Percentiles rank a stretch among this genome's conserved stretches.
These are phyloP conservation scores for Atlantisia rogersi DNA, from an alignment of 2,113 vertebrate species.

Conservation along the genomic window DNA sequence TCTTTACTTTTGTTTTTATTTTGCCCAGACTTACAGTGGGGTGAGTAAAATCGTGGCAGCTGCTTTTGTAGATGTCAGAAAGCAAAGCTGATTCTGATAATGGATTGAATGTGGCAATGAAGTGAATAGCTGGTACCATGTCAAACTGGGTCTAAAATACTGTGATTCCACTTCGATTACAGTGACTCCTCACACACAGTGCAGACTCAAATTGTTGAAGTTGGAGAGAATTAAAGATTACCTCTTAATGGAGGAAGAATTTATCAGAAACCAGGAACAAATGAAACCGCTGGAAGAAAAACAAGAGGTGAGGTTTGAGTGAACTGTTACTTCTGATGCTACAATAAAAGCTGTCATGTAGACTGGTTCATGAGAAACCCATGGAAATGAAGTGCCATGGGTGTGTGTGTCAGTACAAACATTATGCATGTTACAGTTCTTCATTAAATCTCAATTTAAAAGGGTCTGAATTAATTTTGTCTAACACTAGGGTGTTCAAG, in stretches of 20 bases:
- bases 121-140: too few species aligned
- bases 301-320: slow-evolving; percentile 85
- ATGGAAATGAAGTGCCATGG: neutral
- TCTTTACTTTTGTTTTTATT: neutral
- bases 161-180: neutral
- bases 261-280: slow-evolving; percentile 98
- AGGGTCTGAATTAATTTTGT: too few species aligned
- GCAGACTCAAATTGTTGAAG: slow-evolving; percentile 93
- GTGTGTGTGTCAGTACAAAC: neutral
- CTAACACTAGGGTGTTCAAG: too few species aligned
- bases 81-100: neutral
- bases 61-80: neutral
- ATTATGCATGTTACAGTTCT: fast-evolving
- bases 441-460: neutral
- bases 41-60: neutral
- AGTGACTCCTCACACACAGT: slow-evolving; percentile 99
- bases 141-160: neutral
- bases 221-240: slow-evolving; percentile 98
- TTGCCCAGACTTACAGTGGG: neutral
- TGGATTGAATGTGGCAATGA: neutral
- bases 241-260: slow-evolving; percentile 97
- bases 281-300: slow-evolving; percentile 99
- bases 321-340: neutral
- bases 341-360: neutral
- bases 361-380: neutral